These are phyloP conservation scores for Nicator chloris DNA, from an alignment of 2,113 vertebrate species.

Conservation along the genomic window DNA sequence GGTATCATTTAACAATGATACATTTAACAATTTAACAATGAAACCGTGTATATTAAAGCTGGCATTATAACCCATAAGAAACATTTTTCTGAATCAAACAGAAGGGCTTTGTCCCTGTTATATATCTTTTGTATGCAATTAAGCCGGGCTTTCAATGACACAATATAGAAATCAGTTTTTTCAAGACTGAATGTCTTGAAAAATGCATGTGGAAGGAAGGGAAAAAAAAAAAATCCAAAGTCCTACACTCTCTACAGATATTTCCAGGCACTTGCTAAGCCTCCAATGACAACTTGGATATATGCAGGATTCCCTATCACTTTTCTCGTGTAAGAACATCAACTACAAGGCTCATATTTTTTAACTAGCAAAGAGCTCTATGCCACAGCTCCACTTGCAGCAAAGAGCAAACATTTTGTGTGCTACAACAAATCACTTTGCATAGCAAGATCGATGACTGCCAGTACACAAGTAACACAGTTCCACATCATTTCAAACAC, in stretches of 20 bases:
- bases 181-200: not conserved
- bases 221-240: not conserved
- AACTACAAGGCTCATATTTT: not conserved
- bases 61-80: not conserved
- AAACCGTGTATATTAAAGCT: not conserved
- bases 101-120: not conserved
- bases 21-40: not conserved
- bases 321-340: not conserved
- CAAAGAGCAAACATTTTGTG: not conserved
- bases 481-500: not conserved
- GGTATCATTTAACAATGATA: not conserved
- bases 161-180: not conserved
- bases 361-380: not conserved
- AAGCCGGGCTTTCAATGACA: not conserved
- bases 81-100: not conserved
- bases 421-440: not conserved
- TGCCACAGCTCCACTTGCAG: not conserved
- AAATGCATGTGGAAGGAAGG: too few species aligned
- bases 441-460: not conserved
- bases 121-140: not conserved
- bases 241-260: not conserved
- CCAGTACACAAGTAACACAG: not conserved
- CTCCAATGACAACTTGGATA: not conserved
- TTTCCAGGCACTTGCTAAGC: not conserved
- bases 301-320: not conserved